These are phyloP conservation scores for Alca torda DNA, from an alignment of 2,797 vertebrate genomes.

Conservation along the genomic window DNA sequence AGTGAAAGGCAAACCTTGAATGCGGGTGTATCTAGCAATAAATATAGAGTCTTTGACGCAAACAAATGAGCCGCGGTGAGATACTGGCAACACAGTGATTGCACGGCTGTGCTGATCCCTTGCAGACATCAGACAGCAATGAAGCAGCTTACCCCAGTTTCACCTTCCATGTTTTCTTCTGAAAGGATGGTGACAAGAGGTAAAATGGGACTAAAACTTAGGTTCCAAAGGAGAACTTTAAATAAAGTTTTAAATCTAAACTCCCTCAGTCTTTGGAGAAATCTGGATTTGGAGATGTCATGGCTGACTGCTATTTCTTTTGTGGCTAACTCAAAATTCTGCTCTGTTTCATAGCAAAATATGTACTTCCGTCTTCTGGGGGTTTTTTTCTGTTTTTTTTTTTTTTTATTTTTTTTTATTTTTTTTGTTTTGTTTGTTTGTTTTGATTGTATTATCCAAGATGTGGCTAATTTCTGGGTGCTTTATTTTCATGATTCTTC, in stretches of 20 bases:
- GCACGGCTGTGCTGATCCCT: neutral
- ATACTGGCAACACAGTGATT: neutral
- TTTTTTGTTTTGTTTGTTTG: neutral
- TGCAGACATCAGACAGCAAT: conserved; percentile 20
- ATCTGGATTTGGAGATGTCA: neutral
- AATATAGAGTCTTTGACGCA: neutral
- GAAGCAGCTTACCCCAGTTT: conserved; percentile 31
- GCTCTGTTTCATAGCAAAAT: neutral
- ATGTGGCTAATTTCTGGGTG: neutral
- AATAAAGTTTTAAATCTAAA: neutral
- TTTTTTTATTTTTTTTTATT: no score
- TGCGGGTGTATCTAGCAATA: neutral
- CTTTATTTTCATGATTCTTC: neutral
- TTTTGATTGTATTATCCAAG: neutral
- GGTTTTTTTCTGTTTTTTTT: neutral
- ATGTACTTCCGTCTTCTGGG: neutral
- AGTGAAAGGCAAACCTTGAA: conserved; percentile 10
- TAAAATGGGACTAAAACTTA: neutral
- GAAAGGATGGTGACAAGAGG: neutral
- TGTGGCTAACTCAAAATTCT: neutral
- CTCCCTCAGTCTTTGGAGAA: neutral
- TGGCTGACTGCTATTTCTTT: neutral
- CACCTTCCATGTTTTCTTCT: neutral
- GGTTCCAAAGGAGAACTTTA: neutral
- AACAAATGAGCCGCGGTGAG: neutral